Evolutionary conservation across 2,113 vertebrate genomes (phyloP), one percentile per base, ranked within the genome.

Genomic region (Romanogobio albipinnatus): DNA sequence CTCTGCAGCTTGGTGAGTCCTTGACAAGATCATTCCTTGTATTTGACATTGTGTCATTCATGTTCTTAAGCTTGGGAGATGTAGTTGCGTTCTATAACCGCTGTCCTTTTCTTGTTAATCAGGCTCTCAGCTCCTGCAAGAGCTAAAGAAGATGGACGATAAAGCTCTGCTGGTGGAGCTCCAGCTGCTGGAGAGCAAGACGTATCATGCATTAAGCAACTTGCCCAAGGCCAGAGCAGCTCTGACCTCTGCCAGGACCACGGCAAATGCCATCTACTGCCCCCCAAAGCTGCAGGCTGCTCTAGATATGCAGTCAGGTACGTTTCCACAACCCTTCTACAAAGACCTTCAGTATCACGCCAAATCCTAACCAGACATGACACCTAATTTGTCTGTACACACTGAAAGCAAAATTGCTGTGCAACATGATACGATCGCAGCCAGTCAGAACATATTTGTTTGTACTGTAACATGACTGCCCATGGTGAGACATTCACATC

Each of bases 91-190:
- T 71, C 22, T n/a, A 5, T 78, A 78, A 39, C 26, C 33, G n/a
- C 29, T 56, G 2, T 70, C 15, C 3, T 43, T 9, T 9, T 49
- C 22, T 36, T 36, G 11, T 24, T 59, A 11, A 9, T 66, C 73
- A 99, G 98, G 97, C 83, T 95, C 98, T 86, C 97, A 99, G 91
- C 93, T 99, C 86, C 94, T 99, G 2, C 93, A 96, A 87, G 98
- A 99, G 82, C 93, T 99, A 90, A 99, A 99, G 91, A 99, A 99
- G 94, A 99, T 99, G 98, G 98, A 99, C 11, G 98, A 99, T 93
- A 99, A 99, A 92, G 97, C 97, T 17, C 94, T 99, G 87, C 93
- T 99, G 91, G 98, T 99, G 80, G 98, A 99, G 91, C 98, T 99
- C 86, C 98, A 99, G 93, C 94, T 99, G 88, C 92, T 99, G 70